Evolutionary conservation across 2,113 vertebrate species (phyloP).

Genomic region (Stercorarius parasiticus): DNA sequence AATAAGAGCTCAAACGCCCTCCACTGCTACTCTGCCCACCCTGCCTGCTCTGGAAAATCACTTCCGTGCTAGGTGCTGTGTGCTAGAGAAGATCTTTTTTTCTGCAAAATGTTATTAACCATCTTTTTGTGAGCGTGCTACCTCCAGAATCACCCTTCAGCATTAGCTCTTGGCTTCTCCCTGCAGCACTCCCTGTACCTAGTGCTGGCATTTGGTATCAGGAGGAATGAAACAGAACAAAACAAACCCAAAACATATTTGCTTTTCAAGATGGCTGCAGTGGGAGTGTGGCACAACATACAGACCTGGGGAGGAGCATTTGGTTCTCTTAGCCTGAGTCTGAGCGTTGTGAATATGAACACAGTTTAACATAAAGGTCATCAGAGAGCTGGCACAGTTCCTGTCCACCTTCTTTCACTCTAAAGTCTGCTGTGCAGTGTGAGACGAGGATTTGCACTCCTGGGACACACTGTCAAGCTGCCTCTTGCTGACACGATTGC

Average conservation of each 20-base stretch:
- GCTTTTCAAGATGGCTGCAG: constrained; percentile 19
- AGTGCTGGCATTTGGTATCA: constrained; percentile 18
- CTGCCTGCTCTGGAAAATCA: not conserved
- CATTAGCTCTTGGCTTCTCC: not conserved
- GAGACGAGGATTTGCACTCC: not conserved
- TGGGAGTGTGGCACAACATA: constrained; percentile 16
- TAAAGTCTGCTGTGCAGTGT: not conserved
- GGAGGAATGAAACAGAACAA: not conserved
- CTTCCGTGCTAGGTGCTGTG: not conserved
- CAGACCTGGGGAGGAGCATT: not conserved
- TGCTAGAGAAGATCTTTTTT: not conserved
- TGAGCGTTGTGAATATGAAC: constrained; percentile 42
- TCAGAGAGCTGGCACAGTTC: constrained; percentile 17
- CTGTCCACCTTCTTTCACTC: not conserved
- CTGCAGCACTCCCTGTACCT: not conserved
- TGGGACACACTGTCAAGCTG: not conserved
- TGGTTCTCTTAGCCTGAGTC: constrained; percentile 43
- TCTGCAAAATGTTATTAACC: not conserved
- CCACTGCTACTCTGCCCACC: not conserved
- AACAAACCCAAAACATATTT: not conserved
- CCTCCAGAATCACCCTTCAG: not conserved
- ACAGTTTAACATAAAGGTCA: constrained; percentile 11
- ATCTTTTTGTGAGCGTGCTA: not conserved
- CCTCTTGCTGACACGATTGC: not conserved
- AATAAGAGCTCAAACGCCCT: not conserved